Evolutionary conservation across 2,888 invertebrate species (phyloP).

Genomic region (Macropis europaea): DNA sequence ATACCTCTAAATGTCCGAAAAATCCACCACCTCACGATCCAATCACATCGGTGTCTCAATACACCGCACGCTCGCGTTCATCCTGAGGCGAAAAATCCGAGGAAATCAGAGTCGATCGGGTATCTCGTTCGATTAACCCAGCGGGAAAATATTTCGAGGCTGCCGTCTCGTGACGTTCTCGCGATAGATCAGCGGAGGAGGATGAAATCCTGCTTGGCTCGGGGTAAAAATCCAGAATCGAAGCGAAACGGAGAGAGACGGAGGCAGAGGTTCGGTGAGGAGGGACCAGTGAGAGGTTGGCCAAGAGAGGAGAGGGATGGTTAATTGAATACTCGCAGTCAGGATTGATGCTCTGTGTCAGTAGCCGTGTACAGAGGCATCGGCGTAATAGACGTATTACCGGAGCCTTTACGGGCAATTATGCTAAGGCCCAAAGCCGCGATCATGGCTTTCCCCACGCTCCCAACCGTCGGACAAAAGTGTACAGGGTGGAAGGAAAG

Average conservation of each 20-base stretch:
- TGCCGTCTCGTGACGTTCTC: slow-evolving; percentile 39
- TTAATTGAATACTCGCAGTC: slow-evolving; percentile 74
- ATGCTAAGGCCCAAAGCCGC: slow-evolving; percentile 61
- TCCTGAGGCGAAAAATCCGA: background rate
- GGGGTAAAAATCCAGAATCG: slow-evolving; percentile 8
- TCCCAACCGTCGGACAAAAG: background rate
- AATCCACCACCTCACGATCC: too few species aligned
- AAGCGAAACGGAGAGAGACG: too few species aligned
- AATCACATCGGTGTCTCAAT: too few species aligned
- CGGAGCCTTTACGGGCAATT: slow-evolving; percentile 66
- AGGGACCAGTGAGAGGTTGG: background rate
- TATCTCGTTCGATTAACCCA: slow-evolving; percentile 17
- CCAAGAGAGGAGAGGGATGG: slow-evolving; percentile 32
- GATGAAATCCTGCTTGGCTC: slow-evolving; percentile 1
- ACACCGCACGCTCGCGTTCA: too few species aligned
- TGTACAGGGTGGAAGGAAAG: too few species aligned
- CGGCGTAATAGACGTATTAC: slow-evolving; percentile 68
- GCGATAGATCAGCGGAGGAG: slow-evolving; percentile 55
- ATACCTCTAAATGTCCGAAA: too few species aligned
- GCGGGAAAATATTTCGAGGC: slow-evolving; percentile 34
- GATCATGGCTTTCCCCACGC: background rate
- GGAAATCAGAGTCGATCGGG: background rate
- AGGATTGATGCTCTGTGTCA: slow-evolving; percentile 74
- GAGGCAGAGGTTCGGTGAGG: background rate
- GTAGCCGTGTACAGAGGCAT: slow-evolving; percentile 63